Evolutionary conservation across 1,140 invertebrate species (phyloP), one percentile per base, ranked within the genome.

Genomic region (Drosophila pseudoananassae): DNA sequence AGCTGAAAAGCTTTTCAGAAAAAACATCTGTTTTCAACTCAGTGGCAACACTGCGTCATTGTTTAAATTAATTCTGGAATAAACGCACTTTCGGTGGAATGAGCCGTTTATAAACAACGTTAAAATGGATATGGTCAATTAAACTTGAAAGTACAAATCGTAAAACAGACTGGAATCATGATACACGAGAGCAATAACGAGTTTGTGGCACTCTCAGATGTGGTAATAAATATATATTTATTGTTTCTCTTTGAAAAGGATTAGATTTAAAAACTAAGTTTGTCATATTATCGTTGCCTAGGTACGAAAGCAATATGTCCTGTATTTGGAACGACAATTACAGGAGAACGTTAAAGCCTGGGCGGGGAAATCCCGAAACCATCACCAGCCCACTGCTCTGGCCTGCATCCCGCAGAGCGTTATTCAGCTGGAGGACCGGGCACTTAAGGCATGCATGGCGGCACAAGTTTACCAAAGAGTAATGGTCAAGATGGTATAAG

Each of bases 281-380:
- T 1, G 55, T 1, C 0, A 38, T 49, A 23, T 31, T 46, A 6
- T 4, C 17, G 8, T 46, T 20, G 8, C 17, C 3, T 33, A 91
- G 90, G 90, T 91, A 8, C 90, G 88, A 12, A 61, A 74, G 9
- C 87, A 91, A 25, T 91, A 91, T 63, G 53, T 83, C 1, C 54
- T 61, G 10, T 91, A 90, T 47, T 64, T 91, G 40, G 75, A 91
- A 36, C 82, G 90, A 0, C 81, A 91, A 50, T n/a, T 91, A 49
- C 27, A 78, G 10, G 88, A 91, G 45, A 91, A 91, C 56, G 71
- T 91, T 3, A 59, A 64, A 15, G 68, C 77, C 3, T 90, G 78
- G 85, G 70, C 83, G 1, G 45, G 49, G 6, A 50, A 77, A 8
- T 90, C 81, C 1, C 47, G 80, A 6, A 90, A 90, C 57, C 76